Evolutionary conservation across 2,113 vertebrate species (phyloP).

Genomic region (Brachirus orientalis): DNA sequence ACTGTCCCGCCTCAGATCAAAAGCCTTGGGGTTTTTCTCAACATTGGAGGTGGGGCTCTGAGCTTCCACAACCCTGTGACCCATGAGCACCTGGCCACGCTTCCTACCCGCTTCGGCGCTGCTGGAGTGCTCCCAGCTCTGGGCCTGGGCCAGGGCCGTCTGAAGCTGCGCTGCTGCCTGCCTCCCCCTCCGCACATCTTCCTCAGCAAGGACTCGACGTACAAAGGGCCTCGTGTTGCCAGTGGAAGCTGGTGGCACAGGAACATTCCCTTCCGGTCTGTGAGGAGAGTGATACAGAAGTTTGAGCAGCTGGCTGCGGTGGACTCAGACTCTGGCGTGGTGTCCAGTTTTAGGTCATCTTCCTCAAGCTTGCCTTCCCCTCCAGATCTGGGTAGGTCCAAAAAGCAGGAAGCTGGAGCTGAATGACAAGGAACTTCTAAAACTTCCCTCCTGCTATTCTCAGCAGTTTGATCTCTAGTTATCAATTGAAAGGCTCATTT

Average conservation of each 20-base stretch:
- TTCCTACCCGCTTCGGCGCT: conserved; percentile 70
- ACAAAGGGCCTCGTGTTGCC: conserved; percentile 42
- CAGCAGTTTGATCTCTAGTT: conserved; percentile 55
- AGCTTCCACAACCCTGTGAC: conserved; percentile 79
- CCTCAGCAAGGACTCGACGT: conserved; percentile 61
- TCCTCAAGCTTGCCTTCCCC: conserved; percentile 51
- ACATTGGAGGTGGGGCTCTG: conserved; percentile 68
- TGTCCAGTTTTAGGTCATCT: conserved; percentile 60
- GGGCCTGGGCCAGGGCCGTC: conserved; percentile 68
- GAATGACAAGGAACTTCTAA: conserved; percentile 25
- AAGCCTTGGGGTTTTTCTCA: conserved; percentile 77
- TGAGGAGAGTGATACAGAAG: conserved; percentile 69
- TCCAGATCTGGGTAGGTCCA: conserved; percentile 27
- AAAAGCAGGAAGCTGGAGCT: conserved; percentile 13
- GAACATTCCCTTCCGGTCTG: conserved; percentile 60
- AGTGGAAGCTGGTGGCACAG: conserved; percentile 49
- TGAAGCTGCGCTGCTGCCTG: conserved; percentile 68
- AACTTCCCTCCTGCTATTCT: conserved; percentile 21
- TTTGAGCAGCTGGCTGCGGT: conserved; percentile 73
- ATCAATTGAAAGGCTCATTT: conserved; percentile 70
- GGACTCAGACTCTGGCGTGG: conserved; percentile 62
- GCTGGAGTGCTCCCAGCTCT: conserved; percentile 66
- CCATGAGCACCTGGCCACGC: conserved; percentile 71
- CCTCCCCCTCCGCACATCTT: conserved; percentile 72
- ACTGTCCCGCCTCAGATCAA: conserved; percentile 74